These are phyloP conservation scores for Andrena praecox DNA, from an alignment of 2,888 invertebrate genomes.

Conservation along the genomic window DNA sequence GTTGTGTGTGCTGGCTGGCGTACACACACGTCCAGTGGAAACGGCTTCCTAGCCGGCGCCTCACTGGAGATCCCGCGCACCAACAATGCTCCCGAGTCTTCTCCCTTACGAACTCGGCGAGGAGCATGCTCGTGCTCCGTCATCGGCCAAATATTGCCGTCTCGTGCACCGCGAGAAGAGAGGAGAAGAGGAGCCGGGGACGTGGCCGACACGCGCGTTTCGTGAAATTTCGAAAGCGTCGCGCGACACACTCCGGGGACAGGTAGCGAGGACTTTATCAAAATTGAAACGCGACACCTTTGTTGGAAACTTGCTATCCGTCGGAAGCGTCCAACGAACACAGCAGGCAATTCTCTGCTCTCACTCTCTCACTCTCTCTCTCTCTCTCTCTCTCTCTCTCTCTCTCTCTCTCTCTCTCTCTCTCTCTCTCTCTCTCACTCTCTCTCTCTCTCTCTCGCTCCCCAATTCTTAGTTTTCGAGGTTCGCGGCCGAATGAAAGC, in stretches of 20 bases:
- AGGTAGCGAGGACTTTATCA: constrained; percentile 72
- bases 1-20: background rate
- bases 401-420: no score
- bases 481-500: background rate
- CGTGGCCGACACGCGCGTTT: constrained; percentile 39
- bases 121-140: background rate
- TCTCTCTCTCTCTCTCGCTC: background rate
- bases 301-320: constrained; percentile 68
- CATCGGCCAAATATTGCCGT: constrained; percentile 19
- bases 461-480: background rate
- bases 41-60: constrained; percentile 55
- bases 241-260: constrained; percentile 55
- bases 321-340: constrained; percentile 52
- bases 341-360: constrained; percentile 45
- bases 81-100: constrained; percentile 63
- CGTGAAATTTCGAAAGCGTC: constrained; percentile 68
- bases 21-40: constrained; percentile 12
- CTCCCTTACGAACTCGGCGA: constrained; percentile 31
- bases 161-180: background rate
- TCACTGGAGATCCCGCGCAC: constrained; percentile 48
- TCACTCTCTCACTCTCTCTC: background rate
- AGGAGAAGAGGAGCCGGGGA: background rate
- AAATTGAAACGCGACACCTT: constrained; percentile 79
- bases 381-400: no score
- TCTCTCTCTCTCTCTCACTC: no score